Percentiles rank a stretch among this genome's conserved stretches.
Evolutionary conservation across 2,888 invertebrate genomes (phyloP).

Genomic region (Rotaria macrura): DNA sequence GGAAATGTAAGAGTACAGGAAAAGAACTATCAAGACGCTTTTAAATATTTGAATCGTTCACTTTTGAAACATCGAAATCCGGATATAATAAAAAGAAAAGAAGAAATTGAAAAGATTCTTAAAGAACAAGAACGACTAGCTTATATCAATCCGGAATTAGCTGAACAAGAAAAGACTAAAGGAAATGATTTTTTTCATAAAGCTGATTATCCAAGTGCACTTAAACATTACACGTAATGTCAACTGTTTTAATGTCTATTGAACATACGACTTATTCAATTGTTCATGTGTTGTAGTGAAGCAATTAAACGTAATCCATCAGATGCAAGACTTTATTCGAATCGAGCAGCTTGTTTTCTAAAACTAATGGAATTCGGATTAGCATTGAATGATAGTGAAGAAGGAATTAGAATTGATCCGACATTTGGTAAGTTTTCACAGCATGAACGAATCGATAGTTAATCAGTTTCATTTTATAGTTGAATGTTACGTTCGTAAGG

Average conservation of each 20-base stretch:
- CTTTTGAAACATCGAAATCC: slow-evolving; percentile 92
- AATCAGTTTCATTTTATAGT: slow-evolving; percentile 49
- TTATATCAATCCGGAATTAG: slow-evolving; percentile 79
- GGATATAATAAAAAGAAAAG: slow-evolving; percentile 66
- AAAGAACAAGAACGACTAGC: slow-evolving; percentile 62
- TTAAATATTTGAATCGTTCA: slow-evolving; percentile 82
- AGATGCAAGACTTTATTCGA: slow-evolving; percentile 90
- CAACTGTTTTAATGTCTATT: too few species aligned
- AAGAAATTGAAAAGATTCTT: slow-evolving; percentile 70
- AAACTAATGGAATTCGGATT: slow-evolving; percentile 92
- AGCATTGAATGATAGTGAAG: slow-evolving; percentile 89
- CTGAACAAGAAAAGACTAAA: slow-evolving; percentile 81
- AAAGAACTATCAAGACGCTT: slow-evolving; percentile 73
- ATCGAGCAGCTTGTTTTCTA: slow-evolving; percentile 93
- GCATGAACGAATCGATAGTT: background rate
- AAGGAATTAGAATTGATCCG: slow-evolving; percentile 80
- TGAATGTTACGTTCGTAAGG: slow-evolving; percentile 95
- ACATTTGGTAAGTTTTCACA: slow-evolving; percentile 58
- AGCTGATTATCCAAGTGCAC: slow-evolving; percentile 52
- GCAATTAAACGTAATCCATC: slow-evolving; percentile 90
- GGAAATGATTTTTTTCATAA: slow-evolving; percentile 87
- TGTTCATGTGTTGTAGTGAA: slow-evolving; percentile 73
- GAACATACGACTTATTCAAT: too few species aligned
- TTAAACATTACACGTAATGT: slow-evolving; percentile 35
- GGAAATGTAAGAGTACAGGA: slow-evolving; percentile 82